These are phyloP conservation scores for Gari tellinella DNA, from an alignment of 2,888 invertebrate species.

Conservation along the genomic window DNA sequence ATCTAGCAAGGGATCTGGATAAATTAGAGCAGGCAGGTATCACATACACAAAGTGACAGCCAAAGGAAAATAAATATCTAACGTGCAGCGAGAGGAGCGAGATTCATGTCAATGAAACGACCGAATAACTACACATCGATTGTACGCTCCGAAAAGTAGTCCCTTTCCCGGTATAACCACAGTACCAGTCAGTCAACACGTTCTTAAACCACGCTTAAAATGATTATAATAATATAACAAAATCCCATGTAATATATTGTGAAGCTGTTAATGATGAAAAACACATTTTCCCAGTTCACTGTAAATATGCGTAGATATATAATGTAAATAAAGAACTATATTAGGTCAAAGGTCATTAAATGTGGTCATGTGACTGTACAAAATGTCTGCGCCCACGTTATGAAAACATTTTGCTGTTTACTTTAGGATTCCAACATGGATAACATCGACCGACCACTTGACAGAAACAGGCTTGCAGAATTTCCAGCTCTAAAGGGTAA, in stretches of 20 bases:
- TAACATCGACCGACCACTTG: slow-evolving; percentile 26
- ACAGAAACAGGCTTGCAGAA: slow-evolving; percentile 40
- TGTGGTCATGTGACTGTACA: slow-evolving; percentile 65
- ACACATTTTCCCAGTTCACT: too few species aligned
- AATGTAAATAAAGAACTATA: slow-evolving; percentile 62
- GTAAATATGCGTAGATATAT: slow-evolving; percentile 37
- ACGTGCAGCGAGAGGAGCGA: slow-evolving; percentile 68
- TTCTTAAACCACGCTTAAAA: too few species aligned
- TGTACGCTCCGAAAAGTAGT: slow-evolving; percentile 40
- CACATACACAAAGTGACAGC: slow-evolving; percentile 71
- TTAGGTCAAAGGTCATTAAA: slow-evolving; percentile 64
- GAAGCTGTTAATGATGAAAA: too few species aligned
- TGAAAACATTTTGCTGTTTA: neutral
- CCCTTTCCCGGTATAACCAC: slow-evolving; percentile 5
- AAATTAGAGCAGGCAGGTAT: slow-evolving; percentile 69
- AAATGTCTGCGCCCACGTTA: slow-evolving; percentile 61
- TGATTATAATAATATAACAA: too few species aligned
- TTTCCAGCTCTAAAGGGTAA: slow-evolving; percentile 66
- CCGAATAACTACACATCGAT: slow-evolving; percentile 40
- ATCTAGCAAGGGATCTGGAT: slow-evolving; percentile 75
- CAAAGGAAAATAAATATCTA: slow-evolving; percentile 69
- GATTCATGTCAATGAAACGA: slow-evolving; percentile 63
- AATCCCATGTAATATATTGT: too few species aligned
- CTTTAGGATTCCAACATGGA: slow-evolving; percentile 1
- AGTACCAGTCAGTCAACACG: too few species aligned